Conservation (phyloP, 2,797 vertebrate species). For the Tokudaia muenninki region DNA sequence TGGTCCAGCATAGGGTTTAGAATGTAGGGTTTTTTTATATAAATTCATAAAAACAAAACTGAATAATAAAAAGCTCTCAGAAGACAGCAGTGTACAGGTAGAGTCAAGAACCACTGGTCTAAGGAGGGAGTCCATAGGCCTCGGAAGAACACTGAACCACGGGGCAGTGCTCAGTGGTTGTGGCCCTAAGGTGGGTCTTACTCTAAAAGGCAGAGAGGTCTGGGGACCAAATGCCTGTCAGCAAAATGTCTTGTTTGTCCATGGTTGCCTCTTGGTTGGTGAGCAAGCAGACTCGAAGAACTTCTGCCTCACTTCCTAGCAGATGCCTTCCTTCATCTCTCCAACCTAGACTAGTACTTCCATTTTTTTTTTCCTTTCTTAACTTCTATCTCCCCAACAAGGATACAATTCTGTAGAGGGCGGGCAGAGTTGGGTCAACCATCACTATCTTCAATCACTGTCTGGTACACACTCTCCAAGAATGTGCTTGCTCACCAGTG, state of each 20-base stretch:
- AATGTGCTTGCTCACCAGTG: not conserved
- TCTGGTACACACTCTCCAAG: not conserved
- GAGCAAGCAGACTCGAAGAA: constrained; percentile 2
- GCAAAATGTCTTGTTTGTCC: not conserved
- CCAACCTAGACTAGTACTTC: not conserved
- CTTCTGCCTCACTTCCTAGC: not conserved
- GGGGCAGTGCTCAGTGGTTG: not conserved
- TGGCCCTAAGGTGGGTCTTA: not conserved
- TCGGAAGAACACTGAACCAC: not conserved
- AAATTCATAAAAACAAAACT: not conserved
- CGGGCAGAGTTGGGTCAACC: not conserved
- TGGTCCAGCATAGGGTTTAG: not conserved
- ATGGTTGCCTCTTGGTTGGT: not conserved
- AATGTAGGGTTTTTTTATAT: not conserved
- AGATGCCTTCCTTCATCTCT: constrained; percentile 2
- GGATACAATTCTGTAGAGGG: not conserved
- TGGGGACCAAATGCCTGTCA: not conserved
- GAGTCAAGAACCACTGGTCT: not conserved
- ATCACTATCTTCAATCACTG: not conserved
- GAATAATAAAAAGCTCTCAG: not conserved
- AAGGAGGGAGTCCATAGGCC: not conserved
- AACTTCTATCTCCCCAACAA: not conserved
- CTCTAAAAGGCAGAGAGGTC: constrained; percentile 36
- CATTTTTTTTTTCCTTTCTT: not conserved
- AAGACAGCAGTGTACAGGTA: not conserved